Evolutionary conservation across 1,140 invertebrate species (phyloP), one percentile per base, ranked within the genome.

Genomic region (Panonychus citri): DNA sequence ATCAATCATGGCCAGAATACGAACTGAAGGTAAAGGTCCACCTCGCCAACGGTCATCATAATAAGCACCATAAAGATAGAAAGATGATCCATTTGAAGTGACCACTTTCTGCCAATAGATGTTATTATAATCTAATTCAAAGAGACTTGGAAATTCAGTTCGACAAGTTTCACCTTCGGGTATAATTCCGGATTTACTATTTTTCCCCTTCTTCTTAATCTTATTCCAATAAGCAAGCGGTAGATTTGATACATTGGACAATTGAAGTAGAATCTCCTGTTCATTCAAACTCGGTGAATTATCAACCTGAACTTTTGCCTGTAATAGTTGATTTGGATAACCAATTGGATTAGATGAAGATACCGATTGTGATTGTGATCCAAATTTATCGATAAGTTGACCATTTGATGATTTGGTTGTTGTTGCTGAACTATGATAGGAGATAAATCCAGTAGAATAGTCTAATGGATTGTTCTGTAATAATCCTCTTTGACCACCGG

Each of bases 1-100:
- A 66, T 91, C 80, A 62, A 89, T 84, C 81, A 91, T 89, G 5
- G 82, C 83, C 3, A 90, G 74, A n/a, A 91, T 80, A 5, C 86
- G 73, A 1, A 91, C 77, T 0, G 83, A 78, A 1, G 85, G 83
- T 0, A 82, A 82, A 42, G 85, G 77, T 50, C 76, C 71, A 48
- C 82, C 85, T 34, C 80, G 70, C 57, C 78, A 78, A 13, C 86
- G 71, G 7, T 80, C 77, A 67, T 91, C 87, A 63, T 85, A 81
- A 67, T 88, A 91, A 15, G 87, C 86, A 1, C 83, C 84, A 65
- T 83, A 90, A 2, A 91, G 67, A 62, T 87, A 84, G 65, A 89
- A 88, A 0, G 84, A 85, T n/a, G 30, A 34, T 1, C 84, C 85
- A 62, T 88, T 83, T 28, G 74, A 76, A 1, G 82, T 80, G 58